Evolutionary conservation across 2,888 invertebrate genomes (phyloP).

Genomic region (Leistus spinibarbis): DNA sequence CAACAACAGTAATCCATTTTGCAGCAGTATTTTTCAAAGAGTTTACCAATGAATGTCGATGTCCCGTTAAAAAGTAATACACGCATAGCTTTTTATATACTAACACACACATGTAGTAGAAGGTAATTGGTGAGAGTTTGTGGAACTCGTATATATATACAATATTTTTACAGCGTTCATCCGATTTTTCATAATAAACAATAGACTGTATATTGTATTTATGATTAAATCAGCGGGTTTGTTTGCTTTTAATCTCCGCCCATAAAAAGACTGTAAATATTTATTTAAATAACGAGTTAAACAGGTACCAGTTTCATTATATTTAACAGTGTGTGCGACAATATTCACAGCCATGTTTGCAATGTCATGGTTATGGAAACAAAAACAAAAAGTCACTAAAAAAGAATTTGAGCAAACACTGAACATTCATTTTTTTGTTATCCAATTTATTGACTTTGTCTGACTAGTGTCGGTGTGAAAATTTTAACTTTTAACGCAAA

Average conservation of each 20-base stretch:
- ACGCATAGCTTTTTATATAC: neutral
- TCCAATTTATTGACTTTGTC: neutral
- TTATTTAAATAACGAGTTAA: slow-evolving; percentile 6
- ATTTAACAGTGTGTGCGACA: neutral
- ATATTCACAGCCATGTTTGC: neutral
- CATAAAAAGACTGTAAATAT: slow-evolving; percentile 9
- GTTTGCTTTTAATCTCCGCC: slow-evolving; percentile 7
- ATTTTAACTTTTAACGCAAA: neutral
- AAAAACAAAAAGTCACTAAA: neutral
- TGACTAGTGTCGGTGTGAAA: neutral
- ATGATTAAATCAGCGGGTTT: slow-evolving; percentile 6
- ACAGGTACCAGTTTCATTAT: neutral
- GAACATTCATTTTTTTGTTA: too few species aligned
- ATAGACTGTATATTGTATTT: neutral
- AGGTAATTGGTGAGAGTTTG: too few species aligned
- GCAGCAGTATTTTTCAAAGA: neutral
- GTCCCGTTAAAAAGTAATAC: slow-evolving; percentile 7
- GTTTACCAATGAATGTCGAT: neutral
- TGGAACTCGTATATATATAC: neutral
- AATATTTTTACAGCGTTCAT: neutral
- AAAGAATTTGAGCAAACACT: neutral
- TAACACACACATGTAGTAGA: neutral
- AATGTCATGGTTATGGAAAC: neutral
- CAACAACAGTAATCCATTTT: too few species aligned
- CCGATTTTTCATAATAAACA: neutral